Evolutionary conservation across 2,113 vertebrate species (phyloP).

Genomic region (Scatophagus argus): DNA sequence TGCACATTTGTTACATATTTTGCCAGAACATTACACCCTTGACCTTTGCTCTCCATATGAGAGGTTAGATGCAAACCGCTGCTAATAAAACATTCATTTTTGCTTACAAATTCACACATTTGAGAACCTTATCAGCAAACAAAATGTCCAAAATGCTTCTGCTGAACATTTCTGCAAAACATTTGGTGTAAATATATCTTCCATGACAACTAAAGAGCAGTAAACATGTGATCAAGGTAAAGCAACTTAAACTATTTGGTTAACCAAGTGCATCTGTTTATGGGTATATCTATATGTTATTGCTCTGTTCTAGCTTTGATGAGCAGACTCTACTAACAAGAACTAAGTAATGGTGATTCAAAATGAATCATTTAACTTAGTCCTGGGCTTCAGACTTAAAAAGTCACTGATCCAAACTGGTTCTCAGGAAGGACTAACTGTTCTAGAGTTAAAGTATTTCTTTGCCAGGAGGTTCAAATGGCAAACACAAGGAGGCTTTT

Average conservation of each 20-base stretch:
- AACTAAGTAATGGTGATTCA: slow-evolving; percentile 8
- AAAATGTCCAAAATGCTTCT: not conserved
- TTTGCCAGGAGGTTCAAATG: not conserved
- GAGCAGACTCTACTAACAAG: not conserved
- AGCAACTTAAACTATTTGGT: not conserved
- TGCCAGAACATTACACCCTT: slow-evolving; percentile 11
- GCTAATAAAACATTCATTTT: not conserved
- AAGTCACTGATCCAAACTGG: not conserved
- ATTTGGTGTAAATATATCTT: not conserved
- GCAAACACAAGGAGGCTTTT: not conserved
- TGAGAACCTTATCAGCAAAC: not conserved
- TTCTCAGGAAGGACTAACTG: slow-evolving; percentile 10
- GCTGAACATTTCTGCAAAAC: not conserved
- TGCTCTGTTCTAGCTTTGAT: slow-evolving; percentile 14
- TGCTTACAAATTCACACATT: not conserved
- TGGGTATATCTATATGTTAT: not conserved
- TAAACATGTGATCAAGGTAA: not conserved
- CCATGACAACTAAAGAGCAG: not conserved
- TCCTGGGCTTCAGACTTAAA: not conserved
- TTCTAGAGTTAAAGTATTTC: not conserved
- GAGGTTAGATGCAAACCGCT: not conserved
- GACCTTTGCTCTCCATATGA: not conserved
- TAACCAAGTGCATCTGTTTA: slow-evolving; percentile 4
- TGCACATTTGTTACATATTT: slow-evolving; percentile 23
- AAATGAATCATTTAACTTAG: slow-evolving; percentile 6